phyloP scores from a whole-genome alignment of 2,888 invertebrate genomes.

The Ochropacha duplaris region DNA sequence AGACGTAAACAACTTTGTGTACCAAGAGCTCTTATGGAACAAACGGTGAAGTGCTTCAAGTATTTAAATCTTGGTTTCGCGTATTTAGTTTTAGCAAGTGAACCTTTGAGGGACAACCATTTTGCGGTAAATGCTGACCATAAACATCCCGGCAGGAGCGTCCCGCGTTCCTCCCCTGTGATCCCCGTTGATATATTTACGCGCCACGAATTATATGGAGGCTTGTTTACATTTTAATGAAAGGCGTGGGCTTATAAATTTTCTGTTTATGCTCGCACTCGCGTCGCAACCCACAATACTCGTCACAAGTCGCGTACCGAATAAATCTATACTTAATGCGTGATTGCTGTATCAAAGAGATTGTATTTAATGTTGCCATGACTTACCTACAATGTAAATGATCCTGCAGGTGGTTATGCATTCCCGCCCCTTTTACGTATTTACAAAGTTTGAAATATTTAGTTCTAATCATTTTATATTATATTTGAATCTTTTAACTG shows the following conservation, averaged over 20 bases:
- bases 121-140: conserved; percentile 59
- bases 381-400: neutral
- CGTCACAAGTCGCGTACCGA: conserved; percentile 22
- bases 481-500: no score
- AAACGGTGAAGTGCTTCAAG: conserved; percentile 10
- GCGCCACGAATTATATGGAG: conserved; percentile 61
- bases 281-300: conserved; percentile 37
- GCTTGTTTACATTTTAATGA: conserved; percentile 75
- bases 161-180: conserved; percentile 35
- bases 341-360: neutral
- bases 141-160: conserved; percentile 48
- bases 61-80: conserved; percentile 30
- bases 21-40: neutral
- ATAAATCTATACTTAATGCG: conserved; percentile 6
- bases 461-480: no score
- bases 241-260: conserved; percentile 58
- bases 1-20: neutral
- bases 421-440: no score
- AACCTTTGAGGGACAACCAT: conserved; percentile 46
- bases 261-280: conserved; percentile 52
- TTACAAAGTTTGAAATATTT: no score
- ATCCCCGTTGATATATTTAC: conserved; percentile 58
- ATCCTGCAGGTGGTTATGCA: no score
- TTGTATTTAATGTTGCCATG: neutral
- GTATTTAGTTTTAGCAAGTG: conserved; percentile 37